These are phyloP conservation scores for Dasyurus viverrinus DNA, from an alignment of 2,113 vertebrate species.

Conservation along the genomic window DNA sequence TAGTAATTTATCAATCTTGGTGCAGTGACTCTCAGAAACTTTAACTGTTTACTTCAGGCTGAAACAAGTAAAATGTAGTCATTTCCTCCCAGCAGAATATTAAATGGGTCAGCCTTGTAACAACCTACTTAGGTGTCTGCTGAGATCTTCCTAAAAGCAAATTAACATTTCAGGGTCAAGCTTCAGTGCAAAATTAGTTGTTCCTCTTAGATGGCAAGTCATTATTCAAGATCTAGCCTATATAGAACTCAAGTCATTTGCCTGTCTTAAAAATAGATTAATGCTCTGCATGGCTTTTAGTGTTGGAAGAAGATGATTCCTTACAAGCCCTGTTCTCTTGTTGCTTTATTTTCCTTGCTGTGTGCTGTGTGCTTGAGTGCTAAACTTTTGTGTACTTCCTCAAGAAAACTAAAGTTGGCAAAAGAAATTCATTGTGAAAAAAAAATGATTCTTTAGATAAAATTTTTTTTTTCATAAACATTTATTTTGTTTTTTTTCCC, in stretches of 20 bases:
- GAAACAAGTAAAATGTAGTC: background rate
- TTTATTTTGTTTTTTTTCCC: too few species aligned
- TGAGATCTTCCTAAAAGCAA: constrained; percentile 69
- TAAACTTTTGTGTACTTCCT: background rate
- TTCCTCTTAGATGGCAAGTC: constrained; percentile 52
- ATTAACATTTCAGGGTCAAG: constrained; percentile 71
- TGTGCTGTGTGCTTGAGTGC: background rate
- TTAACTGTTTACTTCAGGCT: constrained; percentile 61
- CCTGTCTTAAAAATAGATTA: background rate
- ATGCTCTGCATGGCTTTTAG: background rate
- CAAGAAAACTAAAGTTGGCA: background rate
- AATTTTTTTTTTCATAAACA: background rate
- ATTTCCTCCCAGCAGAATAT: constrained; percentile 72
- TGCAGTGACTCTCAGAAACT: constrained; percentile 66
- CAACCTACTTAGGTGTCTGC: constrained; percentile 58
- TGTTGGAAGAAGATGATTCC: background rate
- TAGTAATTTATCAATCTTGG: constrained; percentile 74
- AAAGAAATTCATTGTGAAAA: background rate
- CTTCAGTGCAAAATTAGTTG: constrained; percentile 60
- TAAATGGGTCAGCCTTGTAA: constrained; percentile 74
- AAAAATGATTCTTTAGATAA: background rate
- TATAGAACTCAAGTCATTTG: constrained; percentile 31
- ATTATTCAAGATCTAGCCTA: constrained; percentile 61
- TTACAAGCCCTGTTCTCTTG: background rate
- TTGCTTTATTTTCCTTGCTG: background rate